phyloP scores from a whole-genome alignment of 1,140 invertebrate genomes.

The Lepidurus packardi region DNA sequence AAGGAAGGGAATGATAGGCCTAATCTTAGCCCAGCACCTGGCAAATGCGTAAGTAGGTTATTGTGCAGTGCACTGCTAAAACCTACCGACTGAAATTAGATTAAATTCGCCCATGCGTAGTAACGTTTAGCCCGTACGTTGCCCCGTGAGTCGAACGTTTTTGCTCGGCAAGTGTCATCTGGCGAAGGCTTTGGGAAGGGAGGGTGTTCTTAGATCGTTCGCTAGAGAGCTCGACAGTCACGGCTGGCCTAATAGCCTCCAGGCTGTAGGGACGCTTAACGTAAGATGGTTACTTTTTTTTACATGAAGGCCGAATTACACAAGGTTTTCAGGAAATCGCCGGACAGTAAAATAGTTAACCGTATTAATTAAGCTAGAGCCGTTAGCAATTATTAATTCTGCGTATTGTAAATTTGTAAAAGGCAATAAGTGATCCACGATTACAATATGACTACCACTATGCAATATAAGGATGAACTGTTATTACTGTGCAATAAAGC shows the following conservation, averaged over 20 bases:
- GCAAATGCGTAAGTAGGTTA: background rate
- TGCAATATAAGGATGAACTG: no score
- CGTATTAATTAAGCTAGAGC: no score
- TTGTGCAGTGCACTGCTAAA: background rate
- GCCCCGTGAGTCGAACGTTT: background rate
- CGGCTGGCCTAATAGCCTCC: background rate
- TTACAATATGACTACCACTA: no score
- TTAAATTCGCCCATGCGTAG: background rate
- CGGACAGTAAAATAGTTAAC: no score
- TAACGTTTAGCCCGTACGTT: background rate
- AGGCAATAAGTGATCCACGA: no score
- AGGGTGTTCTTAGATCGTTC: background rate
- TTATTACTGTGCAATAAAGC: no score
- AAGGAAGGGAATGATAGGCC: background rate
- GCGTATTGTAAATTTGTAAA: no score
- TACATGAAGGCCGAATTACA: no score
- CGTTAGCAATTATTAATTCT: no score
- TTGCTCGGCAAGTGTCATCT: no score
- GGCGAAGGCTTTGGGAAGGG: no score
- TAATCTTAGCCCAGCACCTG: conserved; percentile 14
- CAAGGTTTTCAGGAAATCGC: no score
- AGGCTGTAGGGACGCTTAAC: background rate
- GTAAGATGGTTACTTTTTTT: background rate
- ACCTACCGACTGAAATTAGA: background rate
- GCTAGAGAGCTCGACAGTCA: background rate